phyloP scores from a whole-genome alignment of 2,888 invertebrate genomes.

The Fissipunctia ypsillon region DNA sequence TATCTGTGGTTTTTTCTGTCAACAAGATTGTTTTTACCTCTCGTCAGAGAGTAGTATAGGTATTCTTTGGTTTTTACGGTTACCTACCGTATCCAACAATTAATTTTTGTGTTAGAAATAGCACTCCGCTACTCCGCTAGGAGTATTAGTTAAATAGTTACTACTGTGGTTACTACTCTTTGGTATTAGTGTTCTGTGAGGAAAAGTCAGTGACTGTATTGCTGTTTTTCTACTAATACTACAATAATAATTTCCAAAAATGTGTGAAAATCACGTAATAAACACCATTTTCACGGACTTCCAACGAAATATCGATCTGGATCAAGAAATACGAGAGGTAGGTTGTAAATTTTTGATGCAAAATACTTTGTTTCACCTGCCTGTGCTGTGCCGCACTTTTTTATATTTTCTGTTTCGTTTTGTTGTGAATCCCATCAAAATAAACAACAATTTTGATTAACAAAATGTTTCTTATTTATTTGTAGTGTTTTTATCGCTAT shows the following conservation, averaged over 20 bases:
- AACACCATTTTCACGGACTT: slow-evolving; percentile 93
- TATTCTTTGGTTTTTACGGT: too few relatives aligned
- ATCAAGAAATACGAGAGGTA: slow-evolving; percentile 95
- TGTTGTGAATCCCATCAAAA: slow-evolving; percentile 8
- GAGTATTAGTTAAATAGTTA: too few relatives aligned
- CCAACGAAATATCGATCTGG: slow-evolving; percentile 94
- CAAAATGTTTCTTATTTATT: background rate
- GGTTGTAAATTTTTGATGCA: background rate
- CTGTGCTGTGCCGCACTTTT: background rate
- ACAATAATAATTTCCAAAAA: slow-evolving; percentile 44
- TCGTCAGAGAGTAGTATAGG: too few relatives aligned
- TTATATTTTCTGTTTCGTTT: background rate
- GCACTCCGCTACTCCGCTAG: too few relatives aligned
- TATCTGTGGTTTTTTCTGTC: too few relatives aligned
- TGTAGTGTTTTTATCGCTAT: background rate
- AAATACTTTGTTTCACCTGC: background rate
- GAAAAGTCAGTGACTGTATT: too few relatives aligned
- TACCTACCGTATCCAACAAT: too few relatives aligned
- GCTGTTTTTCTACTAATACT: slow-evolving; percentile 1
- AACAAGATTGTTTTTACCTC: too few relatives aligned
- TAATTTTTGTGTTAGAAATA: too few relatives aligned
- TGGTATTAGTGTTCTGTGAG: too few relatives aligned
- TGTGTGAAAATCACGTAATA: slow-evolving; percentile 67
- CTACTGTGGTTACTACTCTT: too few relatives aligned
- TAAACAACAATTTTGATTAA: background rate